phyloP scores from a whole-genome alignment of 2,888 invertebrate species.

The Plebejus argus region DNA sequence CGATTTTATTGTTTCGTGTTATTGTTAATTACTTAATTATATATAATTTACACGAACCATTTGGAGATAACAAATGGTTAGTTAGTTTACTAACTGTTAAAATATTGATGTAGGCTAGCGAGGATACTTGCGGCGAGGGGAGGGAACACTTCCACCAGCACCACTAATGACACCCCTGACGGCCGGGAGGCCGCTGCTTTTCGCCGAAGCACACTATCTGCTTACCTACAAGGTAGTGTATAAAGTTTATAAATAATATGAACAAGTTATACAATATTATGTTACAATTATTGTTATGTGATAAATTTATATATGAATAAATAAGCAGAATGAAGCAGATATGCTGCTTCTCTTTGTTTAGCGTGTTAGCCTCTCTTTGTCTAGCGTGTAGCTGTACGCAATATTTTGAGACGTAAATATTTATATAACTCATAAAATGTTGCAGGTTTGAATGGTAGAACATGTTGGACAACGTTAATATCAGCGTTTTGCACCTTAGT shows the following conservation, averaged over 20 bases:
- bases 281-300: background rate
- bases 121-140: conserved; percentile 92
- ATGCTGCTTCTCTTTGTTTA: too few species aligned
- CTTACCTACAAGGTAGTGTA: conserved; percentile 88
- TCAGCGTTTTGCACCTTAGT: conserved; percentile 93
- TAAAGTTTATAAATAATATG: background rate
- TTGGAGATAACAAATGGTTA: too few species aligned
- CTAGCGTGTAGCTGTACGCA: too few species aligned
- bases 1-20: too few species aligned
- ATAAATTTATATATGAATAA: background rate
- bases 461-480: conserved; percentile 96
- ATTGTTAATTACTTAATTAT: too few species aligned
- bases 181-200: conserved; percentile 91
- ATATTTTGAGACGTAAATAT: too few species aligned
- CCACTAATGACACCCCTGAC: conserved; percentile 84
- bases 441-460: conserved; percentile 90
- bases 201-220: conserved; percentile 90
- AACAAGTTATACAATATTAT: too few species aligned
- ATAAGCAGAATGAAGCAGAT: too few species aligned
- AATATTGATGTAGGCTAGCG: conserved; percentile 80
- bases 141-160: conserved; percentile 83
- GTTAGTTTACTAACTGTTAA: background rate
- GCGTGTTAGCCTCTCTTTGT: too few species aligned
- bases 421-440: conserved; percentile 26
- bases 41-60: too few species aligned